Conservation (phyloP, 1,140 invertebrate species). For the Diplogasteroides magnus region DNA sequence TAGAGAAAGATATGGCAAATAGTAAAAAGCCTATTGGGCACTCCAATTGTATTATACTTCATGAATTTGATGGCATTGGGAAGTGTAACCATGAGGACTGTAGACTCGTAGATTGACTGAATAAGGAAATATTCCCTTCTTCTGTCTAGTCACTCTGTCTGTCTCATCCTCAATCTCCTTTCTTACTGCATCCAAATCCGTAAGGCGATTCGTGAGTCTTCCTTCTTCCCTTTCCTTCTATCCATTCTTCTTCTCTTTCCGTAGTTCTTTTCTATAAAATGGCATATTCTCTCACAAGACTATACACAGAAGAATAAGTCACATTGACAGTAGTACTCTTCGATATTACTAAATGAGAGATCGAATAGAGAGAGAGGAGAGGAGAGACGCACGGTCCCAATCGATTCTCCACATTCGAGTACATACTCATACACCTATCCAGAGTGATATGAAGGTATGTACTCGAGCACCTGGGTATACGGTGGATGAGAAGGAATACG, state of each 20-base stretch:
- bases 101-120: slow-evolving; percentile 97
- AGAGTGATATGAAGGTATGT: neutral
- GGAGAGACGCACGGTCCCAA: neutral
- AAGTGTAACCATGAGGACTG: slow-evolving; percentile 83
- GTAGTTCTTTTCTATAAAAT: too few species aligned
- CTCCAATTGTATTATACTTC: too few species aligned
- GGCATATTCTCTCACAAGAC: neutral
- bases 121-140: slow-evolving; percentile 96
- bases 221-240: too few species aligned
- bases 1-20: slow-evolving; percentile 4
- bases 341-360: neutral
- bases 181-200: slow-evolving; percentile 89
- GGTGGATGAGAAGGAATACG: too few species aligned
- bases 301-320: neutral
- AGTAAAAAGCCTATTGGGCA: too few species aligned
- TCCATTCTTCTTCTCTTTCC: too few species aligned
- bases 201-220: too few species aligned
- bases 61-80: slow-evolving; percentile 8
- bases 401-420: neutral
- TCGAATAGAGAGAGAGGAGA: neutral
- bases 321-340: neutral
- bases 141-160: slow-evolving; percentile 87
- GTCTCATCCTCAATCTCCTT: slow-evolving; percentile 96
- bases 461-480: neutral
- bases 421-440: neutral